phyloP scores from a whole-genome alignment of 1,140 invertebrate genomes.

The Druon quercuslanigerum region DNA sequence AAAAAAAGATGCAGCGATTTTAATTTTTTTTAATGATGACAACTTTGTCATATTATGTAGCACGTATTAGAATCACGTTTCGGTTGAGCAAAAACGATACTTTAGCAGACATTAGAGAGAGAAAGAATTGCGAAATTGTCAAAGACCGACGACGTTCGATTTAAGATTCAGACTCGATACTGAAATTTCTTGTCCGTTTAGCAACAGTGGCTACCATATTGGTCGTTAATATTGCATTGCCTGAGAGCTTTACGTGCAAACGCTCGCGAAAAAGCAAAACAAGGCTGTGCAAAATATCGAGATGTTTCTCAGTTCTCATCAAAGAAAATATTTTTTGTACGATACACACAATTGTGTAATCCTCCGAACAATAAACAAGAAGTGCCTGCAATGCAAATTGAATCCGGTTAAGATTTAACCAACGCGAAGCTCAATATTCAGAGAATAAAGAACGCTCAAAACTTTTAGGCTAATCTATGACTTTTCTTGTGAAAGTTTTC shows the following conservation, averaged over 20 bases:
- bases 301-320: not conserved
- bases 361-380: no score
- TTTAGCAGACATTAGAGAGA: conserved; percentile 29
- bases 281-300: not conserved
- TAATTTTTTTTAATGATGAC: conserved; percentile 2
- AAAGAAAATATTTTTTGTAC: not conserved
- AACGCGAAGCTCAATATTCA: no score
- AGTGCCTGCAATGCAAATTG: no score
- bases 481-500: no score
- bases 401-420: no score
- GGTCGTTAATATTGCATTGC: conserved; percentile 26
- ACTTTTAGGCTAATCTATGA: not conserved
- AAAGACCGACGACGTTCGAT: conserved; percentile 23
- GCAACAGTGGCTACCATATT: conserved; percentile 29
- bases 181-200: conserved; percentile 26
- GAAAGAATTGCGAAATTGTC: conserved; percentile 33
- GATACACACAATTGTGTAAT: no score
- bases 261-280: not conserved
- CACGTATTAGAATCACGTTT: conserved; percentile 7
- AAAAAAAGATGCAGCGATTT: not conserved
- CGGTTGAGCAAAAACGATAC: conserved; percentile 13
- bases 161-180: conserved; percentile 30
- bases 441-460: not conserved
- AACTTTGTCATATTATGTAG: conserved; percentile 26
- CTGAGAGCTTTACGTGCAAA: conserved; percentile 22